Conservation (phyloP, 2,113 vertebrate genomes). For the Gasterosteus aculeatus region DNA sequence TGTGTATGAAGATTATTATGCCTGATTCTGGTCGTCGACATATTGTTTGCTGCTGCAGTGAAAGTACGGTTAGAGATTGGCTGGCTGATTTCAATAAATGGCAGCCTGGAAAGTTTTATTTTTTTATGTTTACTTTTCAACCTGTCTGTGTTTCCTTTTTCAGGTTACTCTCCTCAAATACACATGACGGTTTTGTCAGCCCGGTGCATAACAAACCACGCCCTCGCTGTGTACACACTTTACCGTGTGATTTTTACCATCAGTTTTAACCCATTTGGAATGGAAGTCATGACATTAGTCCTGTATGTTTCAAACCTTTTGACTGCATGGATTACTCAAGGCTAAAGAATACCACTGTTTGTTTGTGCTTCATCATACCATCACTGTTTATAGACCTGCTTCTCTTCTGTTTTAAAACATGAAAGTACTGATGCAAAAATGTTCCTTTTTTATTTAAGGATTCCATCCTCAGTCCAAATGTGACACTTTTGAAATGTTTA, state of each 20-base stretch:
- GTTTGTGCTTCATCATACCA: constrained; percentile 53
- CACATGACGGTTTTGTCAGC: constrained; percentile 35
- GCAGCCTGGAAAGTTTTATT: constrained; percentile 36
- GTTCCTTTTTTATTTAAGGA: constrained; percentile 45
- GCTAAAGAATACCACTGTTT: constrained; percentile 68
- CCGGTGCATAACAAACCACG: constrained; percentile 57
- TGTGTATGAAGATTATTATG: constrained; percentile 45
- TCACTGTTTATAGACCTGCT: constrained; percentile 49
- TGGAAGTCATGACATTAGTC: constrained; percentile 55
- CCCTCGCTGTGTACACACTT: constrained; percentile 59
- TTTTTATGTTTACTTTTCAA: constrained; percentile 34
- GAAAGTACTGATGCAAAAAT: constrained; percentile 60
- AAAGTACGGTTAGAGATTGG: constrained; percentile 25
- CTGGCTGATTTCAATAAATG: constrained; percentile 21
- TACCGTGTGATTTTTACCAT: constrained; percentile 50
- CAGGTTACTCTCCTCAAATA: constrained; percentile 27
- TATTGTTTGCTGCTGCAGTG: constrained; percentile 38
- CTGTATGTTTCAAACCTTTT: constrained; percentile 63
- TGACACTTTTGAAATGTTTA: constrained; percentile 66
- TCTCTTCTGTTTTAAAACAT: constrained; percentile 42
- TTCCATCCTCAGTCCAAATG: constrained; percentile 56
- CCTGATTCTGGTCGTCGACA: constrained; percentile 19
- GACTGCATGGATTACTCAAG: constrained; percentile 73
- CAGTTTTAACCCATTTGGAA: constrained; percentile 51
- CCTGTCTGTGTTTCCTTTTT: constrained; percentile 26